phyloP scores from a whole-genome alignment of 2,797 vertebrate species.

The Amblyopsis hoosieri region DNA sequence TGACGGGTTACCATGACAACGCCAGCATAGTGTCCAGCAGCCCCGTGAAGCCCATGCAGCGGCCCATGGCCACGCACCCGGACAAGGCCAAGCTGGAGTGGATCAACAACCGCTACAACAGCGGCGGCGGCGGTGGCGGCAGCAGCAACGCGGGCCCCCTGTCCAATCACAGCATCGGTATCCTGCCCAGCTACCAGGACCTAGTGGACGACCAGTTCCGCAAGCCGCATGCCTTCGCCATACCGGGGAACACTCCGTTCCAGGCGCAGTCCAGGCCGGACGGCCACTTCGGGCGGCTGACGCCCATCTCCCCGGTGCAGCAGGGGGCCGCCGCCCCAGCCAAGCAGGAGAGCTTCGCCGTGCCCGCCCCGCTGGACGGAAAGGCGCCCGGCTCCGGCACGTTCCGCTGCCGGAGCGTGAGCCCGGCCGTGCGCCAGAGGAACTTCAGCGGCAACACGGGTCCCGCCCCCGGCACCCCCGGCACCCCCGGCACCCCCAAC shows the following conservation, averaged over 20 bases:
- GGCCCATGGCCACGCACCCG: conserved; percentile 96
- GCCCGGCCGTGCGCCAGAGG: conserved; percentile 94
- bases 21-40: conserved; percentile 95
- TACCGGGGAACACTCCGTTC: conserved; percentile 89
- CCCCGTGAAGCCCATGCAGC: conserved; percentile 97
- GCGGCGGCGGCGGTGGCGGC: conserved; percentile 75
- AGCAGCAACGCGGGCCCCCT: conserved; percentile 66
- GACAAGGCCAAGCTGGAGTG: conserved; percentile 98
- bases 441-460: conserved; percentile 92
- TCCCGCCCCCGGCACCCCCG: conserved; percentile 77
- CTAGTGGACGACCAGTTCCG: conserved; percentile 96
- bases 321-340: conserved; percentile 74
- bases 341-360: conserved; percentile 96
- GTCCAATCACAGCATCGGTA: conserved; percentile 84
- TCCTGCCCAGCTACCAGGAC: conserved; percentile 96
- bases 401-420: conserved; percentile 95
- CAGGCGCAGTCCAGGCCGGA: conserved; percentile 90
- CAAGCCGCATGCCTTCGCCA: conserved; percentile 96
- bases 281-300: conserved; percentile 87
- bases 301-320: conserved; percentile 90
- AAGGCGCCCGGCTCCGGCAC: conserved; percentile 85
- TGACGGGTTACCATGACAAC: conserved; percentile 87
- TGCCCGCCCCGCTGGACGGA: conserved; percentile 93
- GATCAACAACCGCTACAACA: conserved; percentile 95
- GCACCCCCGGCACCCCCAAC: conserved; percentile 61